Evolutionary conservation across 2,113 vertebrate genomes (phyloP).

Genomic region (Butorides virescens): DNA sequence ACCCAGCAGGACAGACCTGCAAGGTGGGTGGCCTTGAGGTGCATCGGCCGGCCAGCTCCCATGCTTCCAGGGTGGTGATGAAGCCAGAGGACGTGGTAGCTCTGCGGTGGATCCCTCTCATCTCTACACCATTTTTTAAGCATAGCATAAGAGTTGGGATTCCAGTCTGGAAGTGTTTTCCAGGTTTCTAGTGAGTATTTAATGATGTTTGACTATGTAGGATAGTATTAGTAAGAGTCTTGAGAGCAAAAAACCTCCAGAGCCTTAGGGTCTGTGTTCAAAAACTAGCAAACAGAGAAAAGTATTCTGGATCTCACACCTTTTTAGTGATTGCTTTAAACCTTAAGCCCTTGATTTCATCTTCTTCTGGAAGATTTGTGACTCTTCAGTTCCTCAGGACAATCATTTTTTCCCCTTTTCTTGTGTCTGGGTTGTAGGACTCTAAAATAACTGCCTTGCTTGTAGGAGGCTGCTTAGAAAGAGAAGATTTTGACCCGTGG

Average conservation of each 20-base stretch:
- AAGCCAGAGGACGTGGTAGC: background rate
- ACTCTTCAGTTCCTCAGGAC: background rate
- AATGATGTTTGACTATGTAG: background rate
- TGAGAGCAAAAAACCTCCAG: background rate
- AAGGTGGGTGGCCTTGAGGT: background rate
- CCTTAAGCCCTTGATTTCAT: background rate
- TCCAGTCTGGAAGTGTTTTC: background rate
- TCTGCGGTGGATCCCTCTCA: background rate
- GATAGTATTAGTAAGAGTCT: background rate
- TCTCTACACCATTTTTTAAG: fast-evolving
- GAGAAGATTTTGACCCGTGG: background rate
- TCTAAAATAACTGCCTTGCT: background rate
- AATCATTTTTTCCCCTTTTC: background rate
- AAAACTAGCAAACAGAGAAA: background rate
- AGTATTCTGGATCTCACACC: background rate
- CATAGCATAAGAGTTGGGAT: fast-evolving
- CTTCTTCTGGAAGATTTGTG: background rate
- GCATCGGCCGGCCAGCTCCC: background rate
- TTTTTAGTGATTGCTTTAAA: background rate
- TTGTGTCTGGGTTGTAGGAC: background rate
- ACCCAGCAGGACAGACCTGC: background rate
- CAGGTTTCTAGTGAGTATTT: background rate
- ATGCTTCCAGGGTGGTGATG: background rate
- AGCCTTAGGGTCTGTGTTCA: background rate
- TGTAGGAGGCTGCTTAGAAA: background rate